Evolutionary conservation across 2,888 invertebrate genomes (phyloP).

Genomic region (Leucoptera coffeella): DNA sequence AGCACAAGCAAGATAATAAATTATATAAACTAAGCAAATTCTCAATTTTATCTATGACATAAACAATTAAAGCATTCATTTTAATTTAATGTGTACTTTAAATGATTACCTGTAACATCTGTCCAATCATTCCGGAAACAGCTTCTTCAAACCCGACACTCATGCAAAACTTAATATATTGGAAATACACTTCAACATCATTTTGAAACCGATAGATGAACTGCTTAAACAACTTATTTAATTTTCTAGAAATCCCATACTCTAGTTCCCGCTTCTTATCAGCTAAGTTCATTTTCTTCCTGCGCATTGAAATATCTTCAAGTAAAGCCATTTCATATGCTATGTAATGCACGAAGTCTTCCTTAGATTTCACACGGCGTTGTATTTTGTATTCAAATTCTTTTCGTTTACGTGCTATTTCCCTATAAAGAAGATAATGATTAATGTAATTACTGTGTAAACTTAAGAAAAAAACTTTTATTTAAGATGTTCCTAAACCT

Average conservation of each 20-base stretch:
- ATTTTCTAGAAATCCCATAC: slow-evolving; percentile 60
- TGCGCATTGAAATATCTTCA: slow-evolving; percentile 56
- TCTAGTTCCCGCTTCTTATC: slow-evolving; percentile 64
- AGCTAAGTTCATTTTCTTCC: slow-evolving; percentile 48
- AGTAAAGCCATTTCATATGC: slow-evolving; percentile 65
- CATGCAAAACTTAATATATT: slow-evolving; percentile 74
- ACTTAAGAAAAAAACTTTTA: too few species aligned
- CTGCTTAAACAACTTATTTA: slow-evolving; percentile 69
- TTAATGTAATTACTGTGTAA: too few species aligned
- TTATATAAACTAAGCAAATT: too few species aligned
- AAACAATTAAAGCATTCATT: too few species aligned
- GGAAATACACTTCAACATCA: slow-evolving; percentile 69
- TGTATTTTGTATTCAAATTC: slow-evolving; percentile 70
- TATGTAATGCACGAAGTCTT: slow-evolving; percentile 65
- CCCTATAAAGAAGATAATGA: slow-evolving; percentile 49
- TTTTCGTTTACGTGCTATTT: slow-evolving; percentile 62
- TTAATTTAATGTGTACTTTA: neutral
- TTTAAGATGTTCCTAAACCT: neutral
- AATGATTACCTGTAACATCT: slow-evolving; percentile 51
- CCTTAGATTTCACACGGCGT: slow-evolving; percentile 59
- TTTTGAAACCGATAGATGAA: slow-evolving; percentile 62
- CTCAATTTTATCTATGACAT: too few species aligned
- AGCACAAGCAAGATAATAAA: too few species aligned
- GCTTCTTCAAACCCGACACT: slow-evolving; percentile 53
- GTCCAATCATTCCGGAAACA: slow-evolving; percentile 51